These are phyloP conservation scores for Rhyacophila brunnea DNA, from an alignment of 1,140 invertebrate genomes.

Conservation along the genomic window DNA sequence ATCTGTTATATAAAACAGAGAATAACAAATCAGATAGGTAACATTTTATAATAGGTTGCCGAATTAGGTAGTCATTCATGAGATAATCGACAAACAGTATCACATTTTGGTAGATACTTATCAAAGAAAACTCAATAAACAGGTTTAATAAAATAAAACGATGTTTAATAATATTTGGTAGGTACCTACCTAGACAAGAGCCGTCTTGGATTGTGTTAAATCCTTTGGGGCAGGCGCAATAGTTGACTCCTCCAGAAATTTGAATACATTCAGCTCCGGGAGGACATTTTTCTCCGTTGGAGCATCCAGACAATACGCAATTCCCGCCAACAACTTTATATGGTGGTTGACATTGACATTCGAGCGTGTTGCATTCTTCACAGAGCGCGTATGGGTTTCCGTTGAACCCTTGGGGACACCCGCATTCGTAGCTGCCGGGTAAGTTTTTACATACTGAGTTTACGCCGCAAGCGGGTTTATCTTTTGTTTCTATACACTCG, in stretches of 20 bases:
- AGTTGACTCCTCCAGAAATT: conserved; percentile 85
- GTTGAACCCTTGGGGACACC: conserved; percentile 81
- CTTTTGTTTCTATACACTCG: conserved; percentile 75
- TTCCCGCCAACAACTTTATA: conserved; percentile 79
- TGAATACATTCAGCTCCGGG: conserved; percentile 83
- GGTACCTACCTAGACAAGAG: conserved; percentile 61
- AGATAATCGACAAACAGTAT: too few relatives aligned
- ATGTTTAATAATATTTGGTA: not conserved
- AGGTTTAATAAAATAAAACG: not conserved
- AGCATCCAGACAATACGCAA: conserved; percentile 82
- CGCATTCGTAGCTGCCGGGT: conserved; percentile 91
- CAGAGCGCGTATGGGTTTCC: conserved; percentile 86
- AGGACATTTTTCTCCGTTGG: conserved; percentile 73
- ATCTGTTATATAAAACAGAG: conserved; percentile 50
- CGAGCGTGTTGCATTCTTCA: conserved; percentile 79
- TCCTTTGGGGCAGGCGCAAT: conserved; percentile 84
- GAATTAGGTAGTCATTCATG: too few relatives aligned
- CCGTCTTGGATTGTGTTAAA: conserved; percentile 71
- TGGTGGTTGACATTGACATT: conserved; percentile 83
- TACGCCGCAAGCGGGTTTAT: conserved; percentile 76
- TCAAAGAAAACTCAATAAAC: too few relatives aligned
- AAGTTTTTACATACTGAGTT: conserved; percentile 90
- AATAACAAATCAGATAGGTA: too few relatives aligned
- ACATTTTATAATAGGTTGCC: too few relatives aligned
- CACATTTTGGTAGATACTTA: too few relatives aligned